These are phyloP conservation scores for Sebastes matsubarae DNA, from an alignment of 2,797 vertebrate species.

Conservation along the genomic window DNA sequence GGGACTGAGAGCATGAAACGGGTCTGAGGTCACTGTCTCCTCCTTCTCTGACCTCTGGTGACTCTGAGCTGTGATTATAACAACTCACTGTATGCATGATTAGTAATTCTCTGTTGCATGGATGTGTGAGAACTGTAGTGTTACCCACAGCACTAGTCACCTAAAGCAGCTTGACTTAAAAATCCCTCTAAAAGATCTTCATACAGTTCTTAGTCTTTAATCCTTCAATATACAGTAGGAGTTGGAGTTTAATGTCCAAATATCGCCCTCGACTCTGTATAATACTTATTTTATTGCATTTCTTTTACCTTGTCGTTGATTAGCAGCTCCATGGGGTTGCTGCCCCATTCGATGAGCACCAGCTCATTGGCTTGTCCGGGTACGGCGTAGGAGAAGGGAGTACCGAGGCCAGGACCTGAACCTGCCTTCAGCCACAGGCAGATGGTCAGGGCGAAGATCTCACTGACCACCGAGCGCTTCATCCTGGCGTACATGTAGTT, in stretches of 20 bases:
- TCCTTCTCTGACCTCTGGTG: background rate
- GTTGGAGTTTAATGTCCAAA: background rate
- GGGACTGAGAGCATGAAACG: background rate
- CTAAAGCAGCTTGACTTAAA: background rate
- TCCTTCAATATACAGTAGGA: background rate
- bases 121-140: background rate
- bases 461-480: conserved; percentile 80
- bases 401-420: conserved; percentile 82
- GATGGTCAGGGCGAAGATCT: conserved; percentile 86
- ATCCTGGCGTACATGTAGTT: conserved; percentile 88
- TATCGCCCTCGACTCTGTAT: background rate
- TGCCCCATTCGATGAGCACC: conserved; percentile 89
- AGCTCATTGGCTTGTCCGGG: conserved; percentile 88
- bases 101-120: background rate
- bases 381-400: conserved; percentile 88
- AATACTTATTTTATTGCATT: background rate
- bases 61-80: background rate
- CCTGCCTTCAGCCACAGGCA: conserved; percentile 87
- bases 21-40: background rate
- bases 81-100: background rate
- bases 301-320: conserved; percentile 83
- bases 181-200: background rate
- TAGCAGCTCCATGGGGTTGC: conserved; percentile 88
- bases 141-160: background rate
- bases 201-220: background rate